Evolutionary conservation across 2,888 invertebrate genomes (phyloP).

Genomic region (Eumerus sabulonum): DNA sequence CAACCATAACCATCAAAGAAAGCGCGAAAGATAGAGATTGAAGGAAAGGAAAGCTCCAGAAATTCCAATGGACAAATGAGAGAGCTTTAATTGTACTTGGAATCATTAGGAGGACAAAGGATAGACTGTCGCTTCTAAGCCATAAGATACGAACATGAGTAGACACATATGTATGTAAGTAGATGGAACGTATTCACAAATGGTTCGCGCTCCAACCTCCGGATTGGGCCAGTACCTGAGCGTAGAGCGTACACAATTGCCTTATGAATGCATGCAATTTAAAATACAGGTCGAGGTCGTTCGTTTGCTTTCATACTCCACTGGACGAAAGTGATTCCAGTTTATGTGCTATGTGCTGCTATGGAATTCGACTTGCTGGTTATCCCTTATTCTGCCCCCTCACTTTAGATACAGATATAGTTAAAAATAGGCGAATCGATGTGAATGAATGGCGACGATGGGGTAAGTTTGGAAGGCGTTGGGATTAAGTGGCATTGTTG

Average conservation of each 20-base stretch:
- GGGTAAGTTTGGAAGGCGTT: background rate
- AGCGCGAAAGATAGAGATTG: constrained; percentile 21
- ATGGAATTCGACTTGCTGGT: too few species aligned
- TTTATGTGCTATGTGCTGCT: background rate
- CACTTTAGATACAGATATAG: background rate
- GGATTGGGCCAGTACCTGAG: constrained; percentile 36
- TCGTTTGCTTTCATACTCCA: constrained; percentile 66
- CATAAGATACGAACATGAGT: constrained; percentile 52
- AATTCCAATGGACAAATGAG: constrained; percentile 33
- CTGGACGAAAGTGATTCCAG: constrained; percentile 54
- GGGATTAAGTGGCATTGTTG: constrained; percentile 1
- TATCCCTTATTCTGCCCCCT: too few species aligned
- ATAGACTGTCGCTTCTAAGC: constrained; percentile 54
- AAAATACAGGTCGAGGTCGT: constrained; percentile 72
- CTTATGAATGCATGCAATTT: constrained; percentile 50
- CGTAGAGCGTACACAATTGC: constrained; percentile 43
- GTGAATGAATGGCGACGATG: too few species aligned
- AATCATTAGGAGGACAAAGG: constrained; percentile 30
- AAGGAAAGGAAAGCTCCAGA: constrained; percentile 41
- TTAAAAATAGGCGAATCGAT: background rate
- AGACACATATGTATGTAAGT: constrained; percentile 32
- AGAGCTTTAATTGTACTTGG: constrained; percentile 51
- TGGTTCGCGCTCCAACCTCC: constrained; percentile 6
- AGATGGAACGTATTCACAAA: constrained; percentile 42
- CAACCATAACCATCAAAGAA: constrained; percentile 9